A percentile compares a stretch with the other conserved stretches of the same genome.
Evolutionary conservation across 1,140 invertebrate species (phyloP).

Genomic region (Paraescarpia echinospica): DNA sequence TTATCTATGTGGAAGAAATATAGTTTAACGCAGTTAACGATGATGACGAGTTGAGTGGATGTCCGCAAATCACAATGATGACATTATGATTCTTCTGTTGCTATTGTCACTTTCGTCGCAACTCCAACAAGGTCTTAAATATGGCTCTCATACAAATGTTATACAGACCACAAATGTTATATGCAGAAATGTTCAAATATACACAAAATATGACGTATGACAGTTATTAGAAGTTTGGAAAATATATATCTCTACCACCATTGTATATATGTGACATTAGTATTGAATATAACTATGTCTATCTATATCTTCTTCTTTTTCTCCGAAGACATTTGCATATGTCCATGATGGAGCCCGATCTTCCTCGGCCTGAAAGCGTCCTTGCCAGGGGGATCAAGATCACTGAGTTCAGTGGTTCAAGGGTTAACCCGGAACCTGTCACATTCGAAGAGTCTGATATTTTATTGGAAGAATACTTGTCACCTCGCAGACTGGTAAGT

Average conservation of each 20-base stretch:
- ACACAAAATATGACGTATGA: not conserved
- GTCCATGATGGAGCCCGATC: constrained; percentile 12
- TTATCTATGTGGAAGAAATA: too few species aligned
- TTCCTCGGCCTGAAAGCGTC: constrained; percentile 39
- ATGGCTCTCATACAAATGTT: not conserved
- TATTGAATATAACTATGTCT: not conserved
- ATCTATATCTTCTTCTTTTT: constrained; percentile 13
- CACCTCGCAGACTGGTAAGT: constrained; percentile 46
- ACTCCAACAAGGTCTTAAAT: not conserved
- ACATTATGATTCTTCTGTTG: too few species aligned
- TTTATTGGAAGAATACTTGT: constrained; percentile 52
- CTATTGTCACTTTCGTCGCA: too few species aligned
- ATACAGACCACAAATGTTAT: not conserved
- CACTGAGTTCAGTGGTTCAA: constrained; percentile 47
- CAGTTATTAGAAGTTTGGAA: not conserved
- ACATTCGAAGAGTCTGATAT: constrained; percentile 51
- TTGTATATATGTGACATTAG: not conserved
- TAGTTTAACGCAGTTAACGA: too few species aligned
- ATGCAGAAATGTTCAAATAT: not conserved
- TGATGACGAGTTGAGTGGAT: too few species aligned
- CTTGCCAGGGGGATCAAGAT: constrained; percentile 53
- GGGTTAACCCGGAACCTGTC: constrained; percentile 51
- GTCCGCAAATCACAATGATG: too few species aligned
- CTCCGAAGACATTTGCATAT: not conserved
- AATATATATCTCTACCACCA: not conserved